Evolutionary conservation across 1,140 invertebrate species (phyloP).

Genomic region (Achatina immaculata): DNA sequence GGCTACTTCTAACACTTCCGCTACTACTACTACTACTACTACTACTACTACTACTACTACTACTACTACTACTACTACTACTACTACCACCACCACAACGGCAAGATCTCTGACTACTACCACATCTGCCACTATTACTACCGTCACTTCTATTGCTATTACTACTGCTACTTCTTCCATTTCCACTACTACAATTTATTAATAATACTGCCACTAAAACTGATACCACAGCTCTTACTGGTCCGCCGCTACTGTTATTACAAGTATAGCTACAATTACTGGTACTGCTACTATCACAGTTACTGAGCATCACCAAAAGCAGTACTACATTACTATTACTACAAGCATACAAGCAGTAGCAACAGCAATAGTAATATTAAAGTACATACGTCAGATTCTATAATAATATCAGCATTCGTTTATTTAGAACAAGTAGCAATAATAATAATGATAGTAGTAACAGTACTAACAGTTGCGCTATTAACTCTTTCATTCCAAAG

Average conservation of each 20-base stretch:
- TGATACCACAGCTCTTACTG: background rate
- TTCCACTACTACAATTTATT: conserved; percentile 16
- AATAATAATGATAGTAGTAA: too few relatives aligned
- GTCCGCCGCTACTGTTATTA: background rate
- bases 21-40: conserved; percentile 17
- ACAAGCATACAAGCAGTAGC: too few relatives aligned
- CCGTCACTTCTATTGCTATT: background rate
- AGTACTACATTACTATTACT: too few relatives aligned
- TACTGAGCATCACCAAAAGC: too few relatives aligned
- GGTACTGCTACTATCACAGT: conserved; percentile 8
- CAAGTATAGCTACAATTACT: conserved; percentile 3
- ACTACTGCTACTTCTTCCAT: conserved; percentile 11
- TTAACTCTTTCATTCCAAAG: too few relatives aligned
- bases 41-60: conserved; percentile 11
- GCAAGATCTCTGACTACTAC: background rate
- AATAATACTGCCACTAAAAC: conserved; percentile 3
- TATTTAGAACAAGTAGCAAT: too few relatives aligned
- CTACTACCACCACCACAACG: conserved; percentile 4
- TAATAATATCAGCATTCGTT: too few relatives aligned
- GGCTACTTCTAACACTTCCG: too few relatives aligned
- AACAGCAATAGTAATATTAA: too few relatives aligned
- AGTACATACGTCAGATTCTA: too few relatives aligned
- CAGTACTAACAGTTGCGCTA: too few relatives aligned
- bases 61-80: conserved; percentile 15
- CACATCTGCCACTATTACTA: conserved; percentile 6